A percentile compares a stretch with the other conserved stretches of the same genome.
Conservation (phyloP, 2,797 vertebrate genomes). For the Crenuchus spilurus region DNA sequence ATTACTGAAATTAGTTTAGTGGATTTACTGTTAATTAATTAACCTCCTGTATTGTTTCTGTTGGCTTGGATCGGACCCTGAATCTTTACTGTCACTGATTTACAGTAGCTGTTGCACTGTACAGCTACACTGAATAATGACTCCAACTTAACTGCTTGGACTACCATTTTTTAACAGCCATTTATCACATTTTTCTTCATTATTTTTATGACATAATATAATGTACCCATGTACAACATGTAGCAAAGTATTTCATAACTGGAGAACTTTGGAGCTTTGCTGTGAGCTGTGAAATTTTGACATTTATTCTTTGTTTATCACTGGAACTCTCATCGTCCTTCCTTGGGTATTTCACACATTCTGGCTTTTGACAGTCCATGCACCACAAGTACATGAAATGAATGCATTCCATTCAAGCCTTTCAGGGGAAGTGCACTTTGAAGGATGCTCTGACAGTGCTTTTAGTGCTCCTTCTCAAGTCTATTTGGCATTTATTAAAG, state of each 20-base stretch:
- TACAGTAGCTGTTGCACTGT: background rate
- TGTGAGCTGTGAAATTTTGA: constrained; percentile 30
- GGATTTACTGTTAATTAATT: constrained; percentile 14
- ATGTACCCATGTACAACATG: background rate
- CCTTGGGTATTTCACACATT: constrained; percentile 23
- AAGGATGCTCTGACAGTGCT: constrained; percentile 43
- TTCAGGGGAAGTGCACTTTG: constrained; percentile 27
- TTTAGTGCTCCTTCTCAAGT: constrained; percentile 41
- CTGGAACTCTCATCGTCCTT: constrained; percentile 3
- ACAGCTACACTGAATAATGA: background rate
- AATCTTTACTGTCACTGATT: background rate
- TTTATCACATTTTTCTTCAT: background rate
- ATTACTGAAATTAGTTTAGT: background rate
- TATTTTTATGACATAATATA: background rate
- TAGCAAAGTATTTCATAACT: background rate
- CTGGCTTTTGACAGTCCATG: constrained; percentile 27
- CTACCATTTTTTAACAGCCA: background rate
- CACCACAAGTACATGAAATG: constrained; percentile 15
- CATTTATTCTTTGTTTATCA: constrained; percentile 26
- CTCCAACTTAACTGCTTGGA: background rate
- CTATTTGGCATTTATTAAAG: constrained; percentile 27
- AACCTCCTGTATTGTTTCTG: background rate
- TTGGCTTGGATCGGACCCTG: background rate
- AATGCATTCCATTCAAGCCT: constrained; percentile 24
- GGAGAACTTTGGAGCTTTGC: background rate